Base-by-base conservation (phyloP, 1,140 invertebrate species). In the Sminthurinus signatus region DNA sequence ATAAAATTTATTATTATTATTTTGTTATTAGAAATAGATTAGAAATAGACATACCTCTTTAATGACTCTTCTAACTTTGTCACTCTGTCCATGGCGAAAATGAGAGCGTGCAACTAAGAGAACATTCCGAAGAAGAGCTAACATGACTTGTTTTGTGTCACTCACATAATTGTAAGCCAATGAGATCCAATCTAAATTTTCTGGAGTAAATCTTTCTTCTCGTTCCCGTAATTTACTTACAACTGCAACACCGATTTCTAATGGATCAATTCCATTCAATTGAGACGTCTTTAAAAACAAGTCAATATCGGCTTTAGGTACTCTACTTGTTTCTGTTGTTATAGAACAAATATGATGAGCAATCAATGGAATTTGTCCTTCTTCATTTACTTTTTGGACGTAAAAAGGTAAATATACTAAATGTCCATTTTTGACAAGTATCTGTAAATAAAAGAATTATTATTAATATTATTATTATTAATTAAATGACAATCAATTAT, bases 351-450 rank as follows among this genome's bases (percentile, higher is more conserved):
- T 50, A n/a, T 64, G 63, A 10, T 58, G 58, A 43, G 64, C 57
- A 57, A 71, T 62, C 17, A 61, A 32, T 3, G 46, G 42, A 27
- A 68, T 63, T 48, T 64, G 60, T 19, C 31, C 25, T 21, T 29
- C 46, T 23, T 59, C 39, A 17, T 61, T 62, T 19, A 71, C 23
- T 42, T 66, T 58, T 27, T 66, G 52, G 0, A 71, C 69, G 36
- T 71, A 71, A 42, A 43, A 71, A 52, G 69, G 69, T 29, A 71
- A 65, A 28, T 32, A 60, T 19, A 31, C 36, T 12, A 71, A 62
- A 21, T 58, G 19, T 2, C 51, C 56, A 1, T 28, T 21, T n/a
- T 62, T 28, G 2, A 71, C 69, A 2, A 69, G 55, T 17, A 69
- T 44, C 66, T 68, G 52, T 5, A 52, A 58, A n/a, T n/a, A n/a